Conservation (phyloP, 2,797 vertebrate genomes). For the Lagocephalus sceleratus region DNA sequence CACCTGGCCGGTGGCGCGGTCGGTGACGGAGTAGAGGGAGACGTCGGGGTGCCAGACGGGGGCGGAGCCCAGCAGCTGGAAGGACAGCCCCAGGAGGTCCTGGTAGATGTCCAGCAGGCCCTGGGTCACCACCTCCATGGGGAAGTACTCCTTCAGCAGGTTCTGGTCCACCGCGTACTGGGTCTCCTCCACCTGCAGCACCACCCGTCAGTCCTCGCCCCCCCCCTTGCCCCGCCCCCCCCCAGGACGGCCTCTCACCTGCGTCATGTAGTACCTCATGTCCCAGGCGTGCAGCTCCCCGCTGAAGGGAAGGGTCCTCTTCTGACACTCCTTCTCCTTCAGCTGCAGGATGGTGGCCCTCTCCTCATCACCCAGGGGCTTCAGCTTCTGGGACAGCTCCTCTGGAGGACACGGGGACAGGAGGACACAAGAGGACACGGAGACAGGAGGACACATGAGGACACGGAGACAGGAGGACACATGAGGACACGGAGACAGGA, state of each 20-base stretch:
- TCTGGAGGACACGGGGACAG: conserved; percentile 80
- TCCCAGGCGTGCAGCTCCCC: conserved; percentile 89
- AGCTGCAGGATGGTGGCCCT: conserved; percentile 82
- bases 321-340: conserved; percentile 87
- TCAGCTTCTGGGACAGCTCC: conserved; percentile 86
- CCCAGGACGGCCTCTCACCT: too few relatives aligned
- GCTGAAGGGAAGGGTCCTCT: conserved; percentile 77
- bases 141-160: conserved; percentile 94
- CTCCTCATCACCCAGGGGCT: conserved; percentile 88
- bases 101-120: conserved; percentile 95
- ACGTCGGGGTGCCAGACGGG: conserved; percentile 93
- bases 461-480: too few relatives aligned
- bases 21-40: conserved; percentile 84
- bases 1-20: conserved; percentile 69
- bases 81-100: conserved; percentile 89
- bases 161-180: conserved; percentile 94
- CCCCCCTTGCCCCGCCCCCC: too few relatives aligned
- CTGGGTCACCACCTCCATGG: conserved; percentile 91
- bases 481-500: too few relatives aligned
- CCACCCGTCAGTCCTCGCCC: neutral
- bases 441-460: too few relatives aligned
- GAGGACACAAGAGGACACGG: too few relatives aligned
- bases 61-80: conserved; percentile 79
- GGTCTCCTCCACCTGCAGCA: conserved; percentile 87
- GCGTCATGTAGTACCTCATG: conserved; percentile 96